These are phyloP conservation scores for Panthera tigris DNA, from an alignment of 2,113 vertebrate species.

Conservation along the genomic window DNA sequence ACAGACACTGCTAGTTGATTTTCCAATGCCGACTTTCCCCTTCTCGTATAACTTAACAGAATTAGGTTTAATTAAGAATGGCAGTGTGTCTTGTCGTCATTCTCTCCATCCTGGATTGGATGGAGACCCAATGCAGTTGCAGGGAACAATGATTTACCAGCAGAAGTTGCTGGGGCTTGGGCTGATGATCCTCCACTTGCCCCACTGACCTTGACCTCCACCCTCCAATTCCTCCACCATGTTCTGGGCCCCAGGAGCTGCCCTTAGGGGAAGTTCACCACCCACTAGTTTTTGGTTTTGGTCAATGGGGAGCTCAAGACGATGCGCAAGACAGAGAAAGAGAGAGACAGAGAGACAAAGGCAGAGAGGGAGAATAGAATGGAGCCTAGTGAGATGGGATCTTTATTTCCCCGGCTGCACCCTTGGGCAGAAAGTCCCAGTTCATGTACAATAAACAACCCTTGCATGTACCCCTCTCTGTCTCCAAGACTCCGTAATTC, in stretches of 20 bases:
- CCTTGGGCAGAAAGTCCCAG: not conserved
- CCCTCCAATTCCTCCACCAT: rapidly evolving
- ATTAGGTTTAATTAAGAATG: not conserved
- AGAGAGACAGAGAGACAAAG: not conserved
- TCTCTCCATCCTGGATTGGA: not conserved
- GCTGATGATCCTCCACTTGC: rapidly evolving
- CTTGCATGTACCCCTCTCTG: not conserved
- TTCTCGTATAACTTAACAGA: not conserved
- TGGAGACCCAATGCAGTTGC: too few relatives aligned
- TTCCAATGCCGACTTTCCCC: not conserved
- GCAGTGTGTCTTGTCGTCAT: rapidly evolving
- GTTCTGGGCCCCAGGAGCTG: not conserved
- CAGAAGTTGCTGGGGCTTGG: rapidly evolving
- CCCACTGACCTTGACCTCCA: not conserved
- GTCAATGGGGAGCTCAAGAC: not conserved
- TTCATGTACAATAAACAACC: not conserved
- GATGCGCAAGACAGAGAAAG: not conserved
- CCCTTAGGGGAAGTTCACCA: not conserved
- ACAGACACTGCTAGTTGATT: not conserved
- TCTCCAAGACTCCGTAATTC: too few relatives aligned
- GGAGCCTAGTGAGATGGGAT: not conserved
- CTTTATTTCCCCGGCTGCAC: too few relatives aligned
- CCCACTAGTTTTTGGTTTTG: rapidly evolving
- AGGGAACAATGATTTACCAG: rapidly evolving
- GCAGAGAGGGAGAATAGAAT: not conserved